A percentile compares a stretch with the other conserved stretches of the same genome.
phyloP scores from a whole-genome alignment of 30 jellyfish, hydroid and myxozoan species.

The Hydra vulgaris region DNA sequence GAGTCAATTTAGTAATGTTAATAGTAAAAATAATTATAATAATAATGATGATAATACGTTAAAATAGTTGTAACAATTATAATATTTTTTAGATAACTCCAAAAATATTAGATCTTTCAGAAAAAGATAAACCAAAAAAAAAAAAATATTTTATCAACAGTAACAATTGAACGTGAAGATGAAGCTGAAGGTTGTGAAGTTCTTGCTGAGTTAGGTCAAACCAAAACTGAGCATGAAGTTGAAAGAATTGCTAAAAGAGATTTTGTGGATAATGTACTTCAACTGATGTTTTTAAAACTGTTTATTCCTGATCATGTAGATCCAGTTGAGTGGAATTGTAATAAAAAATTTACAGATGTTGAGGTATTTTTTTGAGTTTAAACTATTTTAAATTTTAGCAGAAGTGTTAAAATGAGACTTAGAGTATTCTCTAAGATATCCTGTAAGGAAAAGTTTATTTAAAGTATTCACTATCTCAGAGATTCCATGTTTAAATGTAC shows the following conservation, averaged over 20 bases:
- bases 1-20: too few relatives aligned
- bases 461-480: too few relatives aligned
- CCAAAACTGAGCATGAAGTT: conserved; percentile 40
- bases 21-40: too few relatives aligned
- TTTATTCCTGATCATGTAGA: conserved; percentile 58
- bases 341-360: conserved; percentile 52
- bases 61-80: too few relatives aligned
- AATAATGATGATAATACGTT: too few relatives aligned
- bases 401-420: too few relatives aligned
- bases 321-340: conserved; percentile 82
- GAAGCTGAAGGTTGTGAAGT: conserved; percentile 37
- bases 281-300: conserved; percentile 47
- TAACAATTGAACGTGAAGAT: conserved; percentile 57
- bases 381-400: too few relatives aligned
- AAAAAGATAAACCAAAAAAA: conserved; percentile 60
- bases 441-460: too few relatives aligned
- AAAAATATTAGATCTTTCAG: conserved; percentile 28
- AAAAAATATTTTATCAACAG: conserved; percentile 38
- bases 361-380: conserved; percentile 28
- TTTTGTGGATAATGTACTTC: conserved; percentile 77
- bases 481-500: too few relatives aligned
- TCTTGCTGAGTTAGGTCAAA: conserved; percentile 60
- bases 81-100: conserved; percentile 20
- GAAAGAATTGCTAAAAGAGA: conserved; percentile 74
- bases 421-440: too few relatives aligned